Conservation (phyloP, 2,888 invertebrate genomes). For the Sceliomorpha sp. region DNA sequence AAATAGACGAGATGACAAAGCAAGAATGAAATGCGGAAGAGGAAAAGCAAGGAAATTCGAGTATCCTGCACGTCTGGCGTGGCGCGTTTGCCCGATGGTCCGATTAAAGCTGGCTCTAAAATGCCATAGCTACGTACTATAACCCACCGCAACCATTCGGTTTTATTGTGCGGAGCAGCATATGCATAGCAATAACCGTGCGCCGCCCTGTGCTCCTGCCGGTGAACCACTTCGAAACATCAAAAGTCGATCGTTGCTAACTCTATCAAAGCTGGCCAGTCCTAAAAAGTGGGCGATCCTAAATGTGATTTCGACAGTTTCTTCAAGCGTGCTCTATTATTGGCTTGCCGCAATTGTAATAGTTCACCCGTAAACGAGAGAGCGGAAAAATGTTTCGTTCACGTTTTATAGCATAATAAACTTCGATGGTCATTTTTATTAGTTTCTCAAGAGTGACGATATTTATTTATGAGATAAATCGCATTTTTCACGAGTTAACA, state of each 20-base stretch:
- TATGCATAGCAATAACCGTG: conserved; percentile 76
- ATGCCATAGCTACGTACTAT: conserved; percentile 60
- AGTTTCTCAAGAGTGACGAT: conserved; percentile 14
- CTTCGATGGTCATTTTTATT: conserved; percentile 33
- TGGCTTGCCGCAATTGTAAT: conserved; percentile 22
- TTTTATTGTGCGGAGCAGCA: conserved; percentile 74
- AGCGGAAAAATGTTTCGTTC: conserved; percentile 23
- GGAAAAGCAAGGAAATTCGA: conserved; percentile 51
- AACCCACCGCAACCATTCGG: conserved; percentile 69
- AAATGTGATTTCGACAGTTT: conserved; percentile 22
- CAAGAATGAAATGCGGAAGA: conserved; percentile 22
- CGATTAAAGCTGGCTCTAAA: conserved; percentile 75
- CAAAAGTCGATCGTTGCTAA: conserved; percentile 58
- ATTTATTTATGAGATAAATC: conserved; percentile 34
- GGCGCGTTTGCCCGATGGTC: conserved; percentile 61
- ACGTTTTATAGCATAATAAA: conserved; percentile 36
- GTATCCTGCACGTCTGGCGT: conserved; percentile 54
- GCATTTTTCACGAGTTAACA: conserved; percentile 25
- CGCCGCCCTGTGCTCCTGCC: conserved; percentile 62
- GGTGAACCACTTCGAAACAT: conserved; percentile 48
- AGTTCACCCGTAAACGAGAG: conserved; percentile 29
- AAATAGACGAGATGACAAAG: conserved; percentile 14
- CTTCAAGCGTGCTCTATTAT: conserved; percentile 22
- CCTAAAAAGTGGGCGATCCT: conserved; percentile 18
- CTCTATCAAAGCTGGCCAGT: conserved; percentile 57